Conservation (phyloP, 2,113 vertebrate species). For the Mohoua ochrocephala region DNA sequence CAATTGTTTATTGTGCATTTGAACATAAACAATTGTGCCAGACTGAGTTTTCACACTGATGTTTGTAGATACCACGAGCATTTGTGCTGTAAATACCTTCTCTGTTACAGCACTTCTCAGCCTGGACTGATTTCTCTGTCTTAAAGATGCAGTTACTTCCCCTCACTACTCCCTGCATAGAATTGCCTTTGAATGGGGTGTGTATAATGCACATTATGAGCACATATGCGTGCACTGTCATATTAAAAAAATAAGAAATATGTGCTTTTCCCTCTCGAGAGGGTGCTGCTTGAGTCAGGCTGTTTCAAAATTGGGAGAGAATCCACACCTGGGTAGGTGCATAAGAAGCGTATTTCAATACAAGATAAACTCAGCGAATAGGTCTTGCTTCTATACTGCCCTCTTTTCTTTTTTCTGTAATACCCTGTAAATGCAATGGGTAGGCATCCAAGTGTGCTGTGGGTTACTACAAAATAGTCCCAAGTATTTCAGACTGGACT, state of each 20-base stretch:
- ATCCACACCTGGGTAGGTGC: background rate
- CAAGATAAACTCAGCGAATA: background rate
- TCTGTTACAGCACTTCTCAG: background rate
- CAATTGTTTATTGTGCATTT: background rate
- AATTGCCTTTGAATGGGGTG: background rate
- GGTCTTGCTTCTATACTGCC: background rate
- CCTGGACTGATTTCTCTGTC: background rate
- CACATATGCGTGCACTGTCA: fast-evolving
- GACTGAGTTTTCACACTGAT: background rate
- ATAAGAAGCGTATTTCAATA: background rate
- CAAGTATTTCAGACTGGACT: background rate
- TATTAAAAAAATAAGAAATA: background rate
- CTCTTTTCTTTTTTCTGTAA: background rate
- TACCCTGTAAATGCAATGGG: background rate
- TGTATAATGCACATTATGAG: fast-evolving
- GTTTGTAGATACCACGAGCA: background rate
- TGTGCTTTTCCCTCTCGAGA: background rate
- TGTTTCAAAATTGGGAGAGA: background rate
- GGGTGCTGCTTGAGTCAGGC: background rate
- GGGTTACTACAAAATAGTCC: background rate
- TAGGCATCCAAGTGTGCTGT: background rate
- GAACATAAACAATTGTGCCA: background rate
- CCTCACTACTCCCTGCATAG: fast-evolving
- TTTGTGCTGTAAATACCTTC: background rate
- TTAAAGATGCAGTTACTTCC: background rate